Evolutionary conservation across 2,888 invertebrate species (phyloP), one percentile per base, ranked within the genome.

Genomic region (Tortricodes alternella): DNA sequence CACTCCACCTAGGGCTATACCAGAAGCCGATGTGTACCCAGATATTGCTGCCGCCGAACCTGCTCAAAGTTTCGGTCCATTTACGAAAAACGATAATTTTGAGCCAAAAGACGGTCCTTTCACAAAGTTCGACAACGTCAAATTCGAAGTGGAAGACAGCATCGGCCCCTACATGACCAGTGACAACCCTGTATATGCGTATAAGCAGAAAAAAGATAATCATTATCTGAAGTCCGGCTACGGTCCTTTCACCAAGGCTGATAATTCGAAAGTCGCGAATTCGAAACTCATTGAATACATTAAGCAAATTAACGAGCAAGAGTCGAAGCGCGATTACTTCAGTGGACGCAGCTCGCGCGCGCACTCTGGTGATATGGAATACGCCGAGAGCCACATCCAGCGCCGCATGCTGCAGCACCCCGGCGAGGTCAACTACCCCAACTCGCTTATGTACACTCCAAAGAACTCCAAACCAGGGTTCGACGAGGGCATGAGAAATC

Each of bases 381-480:
- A 81, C 49, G 85, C 91, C 2, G 89, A 91, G 59, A 92, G 92
- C 58, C 93, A 93, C 60, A 92, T 94, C 43, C 95, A 95, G 71
- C 92, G 95, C 49, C 88, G 95, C 53, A 95, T 95, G 94, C 80
- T 95, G 2, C 93, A 94, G 57, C 92, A 93, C 68, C 93, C 94
- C 0, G 94, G 94, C 15, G 92, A 93, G 62, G 86, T 88, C 0
- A 92, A 88, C 48, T 95, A 94, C 66, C 94, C 94, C 0, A 92
- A 92, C 62, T 95, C 94, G 0, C 84, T 91, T 9, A 78, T 94
- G 70, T 95, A 95, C 70, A 92, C 93, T 0, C 91, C 94, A 0
- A 92, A 92, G 57, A 92, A 91, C 62, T 90, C 92, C 1, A 92
- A 92, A 64, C 92, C 92, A 3, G 92, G 92, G 5, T 93, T 95